Evolutionary conservation across 2,113 vertebrate genomes (phyloP).

Genomic region (Gallinago jamesoni): DNA sequence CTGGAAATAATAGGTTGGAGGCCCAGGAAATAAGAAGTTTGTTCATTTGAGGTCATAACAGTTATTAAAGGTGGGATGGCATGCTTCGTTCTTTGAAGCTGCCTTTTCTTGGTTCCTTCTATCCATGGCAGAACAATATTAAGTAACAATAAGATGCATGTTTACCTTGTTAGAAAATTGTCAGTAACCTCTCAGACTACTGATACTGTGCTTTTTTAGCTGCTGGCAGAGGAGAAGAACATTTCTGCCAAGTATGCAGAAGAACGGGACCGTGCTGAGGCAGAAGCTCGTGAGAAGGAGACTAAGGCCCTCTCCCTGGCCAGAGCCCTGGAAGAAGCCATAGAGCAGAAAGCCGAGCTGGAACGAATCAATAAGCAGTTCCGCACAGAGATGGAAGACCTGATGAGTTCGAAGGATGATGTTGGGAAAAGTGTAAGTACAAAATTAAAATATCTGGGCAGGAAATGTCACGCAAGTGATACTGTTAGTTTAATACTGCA

Average conservation of each 20-base stretch:
- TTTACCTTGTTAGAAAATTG: not conserved
- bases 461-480: not conserved
- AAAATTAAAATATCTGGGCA: not conserved
- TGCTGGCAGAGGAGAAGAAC: constrained; percentile 83
- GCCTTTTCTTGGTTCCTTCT: not conserved
- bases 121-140: not conserved
- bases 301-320: constrained; percentile 81
- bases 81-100: not conserved
- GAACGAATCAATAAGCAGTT: constrained; percentile 94
- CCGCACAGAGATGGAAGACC: constrained; percentile 94
- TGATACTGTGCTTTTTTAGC: constrained; percentile 42
- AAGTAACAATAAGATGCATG: not conserved
- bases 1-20: not conserved
- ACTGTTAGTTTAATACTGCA: not conserved
- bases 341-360: constrained; percentile 88
- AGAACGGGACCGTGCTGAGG: constrained; percentile 82
- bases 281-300: constrained; percentile 84
- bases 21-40: not conserved
- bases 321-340: constrained; percentile 87
- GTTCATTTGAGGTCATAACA: not conserved
- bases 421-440: constrained; percentile 93
- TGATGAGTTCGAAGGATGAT: constrained; percentile 97
- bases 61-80: not conserved
- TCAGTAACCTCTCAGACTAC: not conserved
- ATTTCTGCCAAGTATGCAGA: constrained; percentile 81